phyloP scores from a whole-genome alignment of 2,113 vertebrate genomes.

The Oostethus manadensis region DNA sequence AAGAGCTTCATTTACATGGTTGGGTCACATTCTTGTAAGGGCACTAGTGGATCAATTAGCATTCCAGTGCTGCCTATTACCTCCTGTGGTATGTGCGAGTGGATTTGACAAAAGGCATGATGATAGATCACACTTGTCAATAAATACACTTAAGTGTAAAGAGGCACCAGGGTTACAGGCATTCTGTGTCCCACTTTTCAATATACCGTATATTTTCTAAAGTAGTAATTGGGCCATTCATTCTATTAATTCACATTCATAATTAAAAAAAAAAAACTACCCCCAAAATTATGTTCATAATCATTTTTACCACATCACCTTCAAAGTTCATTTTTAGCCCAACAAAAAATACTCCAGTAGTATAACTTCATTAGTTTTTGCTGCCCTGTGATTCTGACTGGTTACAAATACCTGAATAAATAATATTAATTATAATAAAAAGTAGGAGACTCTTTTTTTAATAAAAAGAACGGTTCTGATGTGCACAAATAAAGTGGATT shows the following conservation, averaged over 20 bases:
- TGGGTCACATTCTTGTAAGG: conserved; percentile 35
- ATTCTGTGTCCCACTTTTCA: conserved; percentile 29
- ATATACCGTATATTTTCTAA: conserved; percentile 27
- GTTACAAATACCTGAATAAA: conserved; percentile 59
- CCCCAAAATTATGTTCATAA: conserved; percentile 10
- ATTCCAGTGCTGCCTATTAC: conserved; percentile 25
- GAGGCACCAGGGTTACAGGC: conserved; percentile 58
- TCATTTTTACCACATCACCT: neutral
- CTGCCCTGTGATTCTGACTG: conserved; percentile 55
- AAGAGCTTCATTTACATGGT: conserved; percentile 22
- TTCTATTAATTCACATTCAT: conserved; percentile 15
- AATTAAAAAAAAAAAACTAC: conserved; percentile 16
- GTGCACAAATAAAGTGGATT: conserved; percentile 61
- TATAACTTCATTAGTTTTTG: conserved; percentile 61
- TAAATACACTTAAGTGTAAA: conserved; percentile 38
- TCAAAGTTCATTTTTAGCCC: conserved; percentile 21
- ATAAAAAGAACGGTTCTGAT: conserved; percentile 58
- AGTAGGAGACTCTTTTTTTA: conserved; percentile 31
- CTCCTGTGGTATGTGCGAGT: conserved; percentile 35
- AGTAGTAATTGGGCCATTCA: conserved; percentile 26
- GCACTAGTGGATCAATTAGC: conserved; percentile 28
- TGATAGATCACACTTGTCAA: conserved; percentile 13
- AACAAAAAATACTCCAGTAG: conserved; percentile 56
- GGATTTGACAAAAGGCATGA: conserved; percentile 28
- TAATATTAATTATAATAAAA: conserved; percentile 41